These are phyloP conservation scores for Mnemiopsis leidyi DNA, from an alignment of 37 sponge, comb jelly and placozoan species.

Conservation along the genomic window DNA sequence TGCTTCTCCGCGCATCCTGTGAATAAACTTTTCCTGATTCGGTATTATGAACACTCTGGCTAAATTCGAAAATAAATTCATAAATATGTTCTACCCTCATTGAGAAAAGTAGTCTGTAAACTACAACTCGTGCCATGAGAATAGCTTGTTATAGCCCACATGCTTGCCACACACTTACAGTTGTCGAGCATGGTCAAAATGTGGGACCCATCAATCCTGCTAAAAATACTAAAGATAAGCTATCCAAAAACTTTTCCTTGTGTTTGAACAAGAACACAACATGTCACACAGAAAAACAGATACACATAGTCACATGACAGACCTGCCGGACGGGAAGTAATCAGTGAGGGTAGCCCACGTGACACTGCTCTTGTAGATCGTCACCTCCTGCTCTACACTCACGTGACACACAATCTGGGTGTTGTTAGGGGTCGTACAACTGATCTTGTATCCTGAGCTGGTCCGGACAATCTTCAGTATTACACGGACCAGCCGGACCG, in stretches of 20 bases:
- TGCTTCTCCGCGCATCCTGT: too few species aligned
- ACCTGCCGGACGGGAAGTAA: background rate
- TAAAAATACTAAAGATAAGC: too few species aligned
- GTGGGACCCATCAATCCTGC: background rate
- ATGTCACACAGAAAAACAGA: too few species aligned
- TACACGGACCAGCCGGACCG: background rate
- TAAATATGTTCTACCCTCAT: too few species aligned
- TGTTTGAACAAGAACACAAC: background rate
- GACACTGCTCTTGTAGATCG: slow-evolving; percentile 43
- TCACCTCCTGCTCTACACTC: slow-evolving; percentile 29
- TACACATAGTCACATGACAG: too few species aligned
- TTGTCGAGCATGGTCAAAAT: background rate
- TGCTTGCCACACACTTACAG: background rate
- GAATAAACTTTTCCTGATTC: too few species aligned
- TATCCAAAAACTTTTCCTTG: slow-evolving; percentile 1
- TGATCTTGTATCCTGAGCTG: background rate
- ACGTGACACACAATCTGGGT: background rate
- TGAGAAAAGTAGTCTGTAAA: too few species aligned
- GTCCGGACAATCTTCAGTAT: background rate
- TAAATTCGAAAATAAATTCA: too few species aligned
- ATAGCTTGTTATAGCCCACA: background rate
- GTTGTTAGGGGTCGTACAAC: background rate
- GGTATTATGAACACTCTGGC: too few species aligned
- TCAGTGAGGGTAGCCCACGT: slow-evolving; percentile 20
- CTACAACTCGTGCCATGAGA: background rate